Conservation (phyloP, 1,140 invertebrate species). For the Drosophila grimshawi region DNA sequence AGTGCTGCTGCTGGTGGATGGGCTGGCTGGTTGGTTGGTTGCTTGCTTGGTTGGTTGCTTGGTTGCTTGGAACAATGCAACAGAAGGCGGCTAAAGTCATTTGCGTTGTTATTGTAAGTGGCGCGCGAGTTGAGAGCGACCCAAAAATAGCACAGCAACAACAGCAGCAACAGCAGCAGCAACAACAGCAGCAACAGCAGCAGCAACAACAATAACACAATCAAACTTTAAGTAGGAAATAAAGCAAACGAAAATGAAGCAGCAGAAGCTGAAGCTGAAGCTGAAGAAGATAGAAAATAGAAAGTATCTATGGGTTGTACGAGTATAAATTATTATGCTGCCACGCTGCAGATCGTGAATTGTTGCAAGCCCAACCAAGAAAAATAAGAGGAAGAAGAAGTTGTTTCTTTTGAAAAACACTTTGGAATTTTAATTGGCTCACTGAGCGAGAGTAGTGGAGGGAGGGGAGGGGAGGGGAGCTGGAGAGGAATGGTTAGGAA, state of each 20-base stretch:
- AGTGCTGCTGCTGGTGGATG: conserved; percentile 1
- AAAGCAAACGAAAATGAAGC: conserved; percentile 37
- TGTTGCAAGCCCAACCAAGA: conserved; percentile 9
- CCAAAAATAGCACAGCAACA: conserved; percentile 64
- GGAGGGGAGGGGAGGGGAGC: background rate
- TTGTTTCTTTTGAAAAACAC: conserved; percentile 30
- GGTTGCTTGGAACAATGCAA: conserved; percentile 29
- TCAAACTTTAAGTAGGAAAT: conserved; percentile 69
- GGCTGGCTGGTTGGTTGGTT: background rate
- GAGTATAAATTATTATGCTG: conserved; percentile 66
- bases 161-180: conserved; percentile 30
- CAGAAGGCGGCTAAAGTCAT: conserved; percentile 42
- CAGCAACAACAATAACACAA: conserved; percentile 46
- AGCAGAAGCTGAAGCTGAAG: background rate
- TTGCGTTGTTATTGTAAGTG: conserved; percentile 40
- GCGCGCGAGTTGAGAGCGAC: conserved; percentile 37
- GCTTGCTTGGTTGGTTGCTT: too few species aligned
- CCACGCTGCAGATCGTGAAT: conserved; percentile 25
- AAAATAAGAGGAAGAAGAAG: background rate
- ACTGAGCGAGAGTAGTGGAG: background rate
- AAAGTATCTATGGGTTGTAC: conserved; percentile 59
- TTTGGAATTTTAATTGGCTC: conserved; percentile 74
- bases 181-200: conserved; percentile 37
- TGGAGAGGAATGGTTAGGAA: background rate
- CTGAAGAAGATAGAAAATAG: conserved; percentile 18